Conservation (phyloP, 2,888 invertebrate species). For the Thecophora atra region DNA sequence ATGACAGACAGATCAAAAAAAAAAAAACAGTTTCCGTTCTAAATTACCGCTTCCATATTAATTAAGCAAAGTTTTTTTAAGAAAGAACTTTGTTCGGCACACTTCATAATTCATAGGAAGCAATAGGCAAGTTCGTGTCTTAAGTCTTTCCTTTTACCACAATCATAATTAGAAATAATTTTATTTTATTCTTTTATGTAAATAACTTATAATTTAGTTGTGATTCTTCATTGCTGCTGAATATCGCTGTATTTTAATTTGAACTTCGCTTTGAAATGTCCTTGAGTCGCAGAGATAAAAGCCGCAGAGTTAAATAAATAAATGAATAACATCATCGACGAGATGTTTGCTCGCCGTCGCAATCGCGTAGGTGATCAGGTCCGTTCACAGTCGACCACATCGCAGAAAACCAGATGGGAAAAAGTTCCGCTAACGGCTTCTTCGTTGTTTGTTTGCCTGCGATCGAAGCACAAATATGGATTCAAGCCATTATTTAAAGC, state of each 20-base stretch:
- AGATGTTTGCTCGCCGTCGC: not conserved
- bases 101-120: not conserved
- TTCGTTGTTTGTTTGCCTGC: not conserved
- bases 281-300: not conserved
- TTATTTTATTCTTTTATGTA: too few relatives aligned
- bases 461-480: not conserved
- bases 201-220: not conserved
- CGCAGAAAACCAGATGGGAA: not conserved
- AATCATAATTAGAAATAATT: too few relatives aligned
- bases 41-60: not conserved
- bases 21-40: not conserved
- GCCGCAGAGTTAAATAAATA: not conserved
- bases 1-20: not conserved
- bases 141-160: not conserved
- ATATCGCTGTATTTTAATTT: too few relatives aligned
- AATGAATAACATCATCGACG: not conserved
- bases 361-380: not conserved
- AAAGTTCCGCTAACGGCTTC: too few relatives aligned
- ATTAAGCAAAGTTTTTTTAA: not conserved
- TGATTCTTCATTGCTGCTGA: too few relatives aligned
- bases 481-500: not conserved
- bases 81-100: not conserved
- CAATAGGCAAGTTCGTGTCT: not conserved
- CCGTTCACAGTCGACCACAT: not conserved
- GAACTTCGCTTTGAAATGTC: not conserved